Evolutionary conservation across 2,888 invertebrate species (phyloP).

Genomic region (Limnephilus auricula): DNA sequence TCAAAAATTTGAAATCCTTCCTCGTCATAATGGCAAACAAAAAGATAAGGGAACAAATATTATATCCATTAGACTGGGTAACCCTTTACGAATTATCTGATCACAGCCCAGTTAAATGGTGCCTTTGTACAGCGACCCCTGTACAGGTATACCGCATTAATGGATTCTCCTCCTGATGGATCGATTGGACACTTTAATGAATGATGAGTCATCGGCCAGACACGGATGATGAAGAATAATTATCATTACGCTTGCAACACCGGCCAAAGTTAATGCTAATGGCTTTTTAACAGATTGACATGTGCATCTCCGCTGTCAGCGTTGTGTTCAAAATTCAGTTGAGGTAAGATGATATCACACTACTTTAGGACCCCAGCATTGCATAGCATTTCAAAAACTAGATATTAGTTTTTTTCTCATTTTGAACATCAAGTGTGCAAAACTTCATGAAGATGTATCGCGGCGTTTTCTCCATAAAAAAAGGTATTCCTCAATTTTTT

Average conservation of each 20-base stretch:
- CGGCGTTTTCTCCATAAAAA: too few relatives aligned
- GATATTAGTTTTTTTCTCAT: too few relatives aligned
- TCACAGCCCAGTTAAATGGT: conserved; percentile 20
- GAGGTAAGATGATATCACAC: background rate
- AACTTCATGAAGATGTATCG: too few relatives aligned
- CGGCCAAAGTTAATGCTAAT: conserved; percentile 32
- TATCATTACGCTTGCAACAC: conserved; percentile 18
- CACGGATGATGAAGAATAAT: conserved; percentile 56
- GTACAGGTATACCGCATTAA: background rate
- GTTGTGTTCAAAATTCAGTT: background rate
- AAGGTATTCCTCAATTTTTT: too few relatives aligned
- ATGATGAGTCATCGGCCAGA: conserved; percentile 57
- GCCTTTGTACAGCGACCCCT: background rate
- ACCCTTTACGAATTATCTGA: conserved; percentile 24
- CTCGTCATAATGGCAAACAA: conserved; percentile 7
- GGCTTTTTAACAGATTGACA: conserved; percentile 40
- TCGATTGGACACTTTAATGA: conserved; percentile 62
- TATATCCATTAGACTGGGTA: background rate
- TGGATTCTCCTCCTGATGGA: conserved; percentile 55
- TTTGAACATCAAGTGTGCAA: too few relatives aligned
- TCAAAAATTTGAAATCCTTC: background rate
- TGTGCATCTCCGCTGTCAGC: conserved; percentile 43
- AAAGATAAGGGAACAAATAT: background rate
- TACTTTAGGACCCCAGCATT: background rate
- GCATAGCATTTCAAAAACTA: too few relatives aligned